These are phyloP conservation scores for Melanotaenia parkinsoni DNA, from an alignment of 2,797 vertebrate species.

Conservation along the genomic window DNA sequence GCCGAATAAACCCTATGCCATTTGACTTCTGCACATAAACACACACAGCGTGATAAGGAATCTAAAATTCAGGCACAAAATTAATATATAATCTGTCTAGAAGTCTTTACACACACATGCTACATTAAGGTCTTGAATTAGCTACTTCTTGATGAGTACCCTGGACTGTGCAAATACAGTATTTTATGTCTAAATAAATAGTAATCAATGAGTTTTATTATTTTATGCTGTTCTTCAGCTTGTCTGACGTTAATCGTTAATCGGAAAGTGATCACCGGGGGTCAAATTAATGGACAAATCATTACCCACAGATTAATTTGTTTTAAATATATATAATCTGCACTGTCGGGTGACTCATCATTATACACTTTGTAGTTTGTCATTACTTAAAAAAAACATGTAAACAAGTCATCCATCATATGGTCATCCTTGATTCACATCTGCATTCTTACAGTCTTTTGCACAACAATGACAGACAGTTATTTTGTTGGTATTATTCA, in stretches of 20 bases:
- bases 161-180: not conserved
- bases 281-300: not conserved
- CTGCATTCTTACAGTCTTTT: not conserved
- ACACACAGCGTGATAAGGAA: constrained; percentile 33
- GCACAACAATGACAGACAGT: no score
- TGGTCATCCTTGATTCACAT: not conserved
- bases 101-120: not conserved
- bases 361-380: not conserved
- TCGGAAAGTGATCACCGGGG: not conserved
- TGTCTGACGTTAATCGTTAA: no score
- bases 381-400: not conserved
- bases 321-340: no score
- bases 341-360: no score
- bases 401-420: not conserved
- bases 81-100: not conserved
- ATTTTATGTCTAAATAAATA: not conserved
- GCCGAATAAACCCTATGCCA: constrained; percentile 88
- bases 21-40: constrained; percentile 83
- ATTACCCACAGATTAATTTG: not conserved
- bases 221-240: not conserved
- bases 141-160: not conserved
- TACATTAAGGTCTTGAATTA: not conserved
- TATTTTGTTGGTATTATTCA: no score
- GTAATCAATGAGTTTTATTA: not conserved
- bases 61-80: constrained; percentile 41